These are phyloP conservation scores for Neodiprion lecontei DNA, from an alignment of 1,140 invertebrate genomes.

Conservation along the genomic window DNA sequence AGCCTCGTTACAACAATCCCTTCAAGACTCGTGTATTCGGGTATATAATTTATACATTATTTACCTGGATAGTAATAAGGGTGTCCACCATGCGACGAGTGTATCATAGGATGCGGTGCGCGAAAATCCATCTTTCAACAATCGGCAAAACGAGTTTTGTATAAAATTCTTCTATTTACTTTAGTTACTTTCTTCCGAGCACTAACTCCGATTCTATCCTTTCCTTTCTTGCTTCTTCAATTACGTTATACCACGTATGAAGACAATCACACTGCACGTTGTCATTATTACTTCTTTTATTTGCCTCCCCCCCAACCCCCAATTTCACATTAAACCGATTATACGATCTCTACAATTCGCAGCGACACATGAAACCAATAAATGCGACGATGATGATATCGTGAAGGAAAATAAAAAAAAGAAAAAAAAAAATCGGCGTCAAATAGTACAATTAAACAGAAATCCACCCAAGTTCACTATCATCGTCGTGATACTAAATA, in stretches of 20 bases:
- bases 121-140: constrained; percentile 53
- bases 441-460: too few species aligned
- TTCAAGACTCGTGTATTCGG: background rate
- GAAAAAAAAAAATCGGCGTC: too few species aligned
- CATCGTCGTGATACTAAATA: too few species aligned
- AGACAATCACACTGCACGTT: background rate
- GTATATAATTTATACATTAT: background rate
- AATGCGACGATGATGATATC: too few species aligned
- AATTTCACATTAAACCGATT: too few species aligned
- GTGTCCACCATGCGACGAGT: constrained; percentile 52
- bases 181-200: constrained; percentile 22
- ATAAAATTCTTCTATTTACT: constrained; percentile 36
- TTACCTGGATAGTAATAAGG: constrained; percentile 59
- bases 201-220: background rate
- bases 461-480: too few species aligned
- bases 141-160: background rate
- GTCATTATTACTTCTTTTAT: background rate
- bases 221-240: background rate
- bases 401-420: too few species aligned
- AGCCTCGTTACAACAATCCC: background rate
- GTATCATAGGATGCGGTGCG: constrained; percentile 54
- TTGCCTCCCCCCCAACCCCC: background rate
- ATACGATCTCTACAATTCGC: too few species aligned
- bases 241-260: background rate
- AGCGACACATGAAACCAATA: too few species aligned